Percentiles rank a stretch among this genome's conserved stretches.
phyloP scores from a whole-genome alignment of 2,113 vertebrate genomes.

The Paracanthobrama guichenoti region DNA sequence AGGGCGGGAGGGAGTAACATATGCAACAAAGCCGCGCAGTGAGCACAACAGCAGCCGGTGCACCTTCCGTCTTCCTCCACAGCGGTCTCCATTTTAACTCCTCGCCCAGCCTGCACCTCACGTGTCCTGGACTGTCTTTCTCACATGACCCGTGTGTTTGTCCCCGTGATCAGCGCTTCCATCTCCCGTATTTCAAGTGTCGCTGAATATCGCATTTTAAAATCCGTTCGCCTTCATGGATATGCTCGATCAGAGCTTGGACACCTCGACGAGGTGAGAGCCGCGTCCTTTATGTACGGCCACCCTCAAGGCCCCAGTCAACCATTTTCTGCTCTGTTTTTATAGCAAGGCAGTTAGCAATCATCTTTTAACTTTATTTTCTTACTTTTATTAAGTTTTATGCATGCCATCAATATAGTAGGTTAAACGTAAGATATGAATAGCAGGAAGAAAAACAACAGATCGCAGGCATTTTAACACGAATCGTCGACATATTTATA shows the following conservation, averaged over 20 bases:
- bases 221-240: constrained; percentile 78
- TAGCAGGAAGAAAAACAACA: not conserved
- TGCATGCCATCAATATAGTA: not conserved
- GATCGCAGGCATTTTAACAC: not conserved
- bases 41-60: constrained; percentile 41
- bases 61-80: constrained; percentile 54
- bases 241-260: constrained; percentile 90
- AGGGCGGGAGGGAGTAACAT: not conserved
- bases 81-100: constrained; percentile 76
- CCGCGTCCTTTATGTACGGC: constrained; percentile 58
- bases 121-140: constrained; percentile 82
- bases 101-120: constrained; percentile 73
- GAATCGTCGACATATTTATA: not conserved
- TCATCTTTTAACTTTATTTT: constrained; percentile 40
- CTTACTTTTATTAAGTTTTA: constrained; percentile 21
- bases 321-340: constrained; percentile 48
- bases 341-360: constrained; percentile 33
- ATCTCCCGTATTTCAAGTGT: constrained; percentile 73
- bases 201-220: constrained; percentile 70
- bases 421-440: not conserved
- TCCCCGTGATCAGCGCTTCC: constrained; percentile 91
- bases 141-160: constrained; percentile 97
- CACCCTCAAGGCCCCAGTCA: constrained; percentile 53
- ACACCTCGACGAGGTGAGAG: constrained; percentile 85
- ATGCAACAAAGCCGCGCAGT: constrained; percentile 23